Evolutionary conservation across 1,140 invertebrate species (phyloP), one percentile per base, ranked within the genome.

Genomic region (Branchinecta lindahli): DNA sequence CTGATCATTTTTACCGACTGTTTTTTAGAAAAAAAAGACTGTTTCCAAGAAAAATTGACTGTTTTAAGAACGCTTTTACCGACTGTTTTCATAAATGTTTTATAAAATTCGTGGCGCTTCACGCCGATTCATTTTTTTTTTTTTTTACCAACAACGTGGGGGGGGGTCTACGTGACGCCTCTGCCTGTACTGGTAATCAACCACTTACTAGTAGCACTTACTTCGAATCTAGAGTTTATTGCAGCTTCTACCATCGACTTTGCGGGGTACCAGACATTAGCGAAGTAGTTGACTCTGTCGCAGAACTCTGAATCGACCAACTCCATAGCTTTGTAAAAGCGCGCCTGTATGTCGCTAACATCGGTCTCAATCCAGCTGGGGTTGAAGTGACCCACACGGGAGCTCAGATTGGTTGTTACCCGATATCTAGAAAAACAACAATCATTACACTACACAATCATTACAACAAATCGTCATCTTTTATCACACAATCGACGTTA

Each of bases 221-320:
- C 77, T 61, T 86, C 75, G 73, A 84, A 84, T 67, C 94, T 82
- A 12, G 84, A 82, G 68, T 86, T 77, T 8, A 98, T 77, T 0
- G 91, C 85, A 20, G 84, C 76, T 70, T 84, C 81, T 0, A 98
- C 90, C 70, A 84, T 81, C 67, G 84, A 80, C 72, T 88, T 83
- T 0, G 92, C 94, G 21, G 92, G 91, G 73, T 90, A 83, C 94
- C 94, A 98, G 3, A 85, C 80, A 12, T 83, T 82, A 46, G 82
- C 83, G 66, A 86, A 84, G 78, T 87, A 85, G 7, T 87, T 77
- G 7, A 98, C 81, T 72, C 81, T 82, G 68, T 90, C 84, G 7
- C 83, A 71, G 78, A 99, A 96, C 80, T 98, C 95, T 45, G 80
- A 77, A 3, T 90, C 87, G 7, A 88, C 90, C 69, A 93, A 74